Conservation (phyloP, 2,888 invertebrate genomes). For the Hymenopus coronatus region DNA sequence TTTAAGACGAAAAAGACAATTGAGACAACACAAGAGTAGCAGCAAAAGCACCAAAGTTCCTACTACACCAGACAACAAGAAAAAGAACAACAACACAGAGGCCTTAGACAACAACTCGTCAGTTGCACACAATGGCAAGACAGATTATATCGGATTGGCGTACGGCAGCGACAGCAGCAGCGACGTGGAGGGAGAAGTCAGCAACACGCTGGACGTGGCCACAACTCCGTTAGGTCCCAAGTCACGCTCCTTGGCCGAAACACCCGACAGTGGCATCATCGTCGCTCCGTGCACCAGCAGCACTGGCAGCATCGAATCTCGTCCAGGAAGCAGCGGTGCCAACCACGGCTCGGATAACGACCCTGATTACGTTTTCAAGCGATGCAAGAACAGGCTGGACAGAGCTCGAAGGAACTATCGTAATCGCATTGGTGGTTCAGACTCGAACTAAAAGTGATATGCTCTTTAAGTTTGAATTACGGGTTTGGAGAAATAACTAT, state of each 20-base stretch:
- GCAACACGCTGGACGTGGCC: not conserved
- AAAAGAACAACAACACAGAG: not conserved
- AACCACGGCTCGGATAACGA: conserved; percentile 42
- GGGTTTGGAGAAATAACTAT: not conserved
- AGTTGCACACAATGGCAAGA: not conserved
- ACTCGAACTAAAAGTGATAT: conserved; percentile 53
- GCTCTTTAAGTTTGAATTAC: not conserved
- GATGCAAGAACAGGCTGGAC: conserved; percentile 59
- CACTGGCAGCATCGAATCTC: conserved; percentile 1
- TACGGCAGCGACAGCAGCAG: not conserved
- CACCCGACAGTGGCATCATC: conserved; percentile 26
- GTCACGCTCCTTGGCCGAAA: not conserved
- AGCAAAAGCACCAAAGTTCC: conserved; percentile 7
- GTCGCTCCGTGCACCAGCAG: conserved; percentile 14
- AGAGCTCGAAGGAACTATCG: conserved; percentile 62
- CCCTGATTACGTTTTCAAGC: conserved; percentile 51
- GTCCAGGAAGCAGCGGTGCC: conserved; percentile 8
- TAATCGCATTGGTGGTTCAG: conserved; percentile 61
- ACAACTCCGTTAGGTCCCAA: not conserved
- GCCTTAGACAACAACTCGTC: conserved; percentile 12
- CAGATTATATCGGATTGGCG: not conserved
- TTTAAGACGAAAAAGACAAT: not conserved
- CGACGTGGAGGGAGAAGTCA: not conserved
- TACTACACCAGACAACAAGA: not conserved
- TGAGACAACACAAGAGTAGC: not conserved